Percentiles rank a stretch among this genome's conserved stretches.
phyloP scores from a whole-genome alignment of 2,888 invertebrate genomes.

The Strigamia transsilvanica region DNA sequence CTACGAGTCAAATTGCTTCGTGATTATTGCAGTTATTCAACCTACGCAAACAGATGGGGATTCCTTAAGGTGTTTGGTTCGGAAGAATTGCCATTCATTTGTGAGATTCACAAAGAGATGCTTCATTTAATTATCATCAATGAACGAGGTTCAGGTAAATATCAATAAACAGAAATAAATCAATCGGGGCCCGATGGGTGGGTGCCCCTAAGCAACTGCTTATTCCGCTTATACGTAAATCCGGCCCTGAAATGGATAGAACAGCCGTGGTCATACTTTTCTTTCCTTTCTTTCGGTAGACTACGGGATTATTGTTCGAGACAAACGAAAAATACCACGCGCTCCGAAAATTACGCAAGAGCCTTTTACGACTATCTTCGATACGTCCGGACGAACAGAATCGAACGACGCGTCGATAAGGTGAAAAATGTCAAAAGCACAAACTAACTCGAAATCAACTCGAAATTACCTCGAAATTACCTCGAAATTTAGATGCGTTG shows the following conservation, averaged over 20 bases:
- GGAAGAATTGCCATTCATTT: slow-evolving; percentile 82
- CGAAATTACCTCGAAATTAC: too few relatives aligned
- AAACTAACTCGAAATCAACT: too few relatives aligned
- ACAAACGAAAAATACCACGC: slow-evolving; percentile 81
- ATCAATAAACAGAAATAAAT: too few relatives aligned
- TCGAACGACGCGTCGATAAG: slow-evolving; percentile 78
- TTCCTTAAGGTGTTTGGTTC: slow-evolving; percentile 80
- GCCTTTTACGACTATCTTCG: slow-evolving; percentile 83
- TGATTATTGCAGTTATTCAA: slow-evolving; percentile 61
- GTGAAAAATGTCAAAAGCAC: slow-evolving; percentile 61
- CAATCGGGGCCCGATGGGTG: too few relatives aligned
- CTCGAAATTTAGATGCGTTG: slow-evolving; percentile 65
- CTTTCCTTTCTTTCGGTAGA: slow-evolving; percentile 67
- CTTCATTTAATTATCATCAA: slow-evolving; percentile 71
- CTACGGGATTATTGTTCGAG: slow-evolving; percentile 83
- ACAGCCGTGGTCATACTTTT: background rate
- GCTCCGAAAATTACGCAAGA: slow-evolving; percentile 90
- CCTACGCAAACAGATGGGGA: slow-evolving; percentile 80
- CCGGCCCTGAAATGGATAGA: too few relatives aligned
- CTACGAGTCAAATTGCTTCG: slow-evolving; percentile 22
- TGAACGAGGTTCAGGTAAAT: slow-evolving; percentile 55
- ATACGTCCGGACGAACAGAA: slow-evolving; percentile 75
- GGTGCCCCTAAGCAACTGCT: too few relatives aligned
- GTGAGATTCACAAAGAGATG: slow-evolving; percentile 83
- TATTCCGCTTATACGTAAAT: too few relatives aligned